These are phyloP conservation scores for Cheilosia variabilis DNA, from an alignment of 2,888 invertebrate species.

Conservation along the genomic window DNA sequence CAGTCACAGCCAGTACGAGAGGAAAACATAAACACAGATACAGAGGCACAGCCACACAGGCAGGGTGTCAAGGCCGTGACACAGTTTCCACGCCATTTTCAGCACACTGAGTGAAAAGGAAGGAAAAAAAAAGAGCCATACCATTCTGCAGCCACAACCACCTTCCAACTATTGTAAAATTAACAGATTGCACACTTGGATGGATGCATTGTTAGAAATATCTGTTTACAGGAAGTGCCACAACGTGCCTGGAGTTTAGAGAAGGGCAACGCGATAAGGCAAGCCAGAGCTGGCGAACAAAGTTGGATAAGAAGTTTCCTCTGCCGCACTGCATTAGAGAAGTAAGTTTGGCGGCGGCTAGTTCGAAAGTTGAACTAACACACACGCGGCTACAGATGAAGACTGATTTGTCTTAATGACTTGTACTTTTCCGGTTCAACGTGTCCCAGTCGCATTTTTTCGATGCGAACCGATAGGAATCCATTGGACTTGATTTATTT, in stretches of 20 bases:
- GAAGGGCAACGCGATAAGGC: not conserved
- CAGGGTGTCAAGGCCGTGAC: slow-evolving; percentile 71
- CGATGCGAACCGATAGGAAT: too few species aligned
- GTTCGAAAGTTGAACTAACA: not conserved
- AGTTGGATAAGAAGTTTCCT: slow-evolving; percentile 2
- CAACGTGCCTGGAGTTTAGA: slow-evolving; percentile 5
- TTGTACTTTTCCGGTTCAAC: not conserved
- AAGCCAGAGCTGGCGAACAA: not conserved
- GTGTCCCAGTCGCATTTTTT: not conserved
- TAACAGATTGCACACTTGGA: slow-evolving; percentile 43
- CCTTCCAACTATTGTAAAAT: slow-evolving; percentile 27
- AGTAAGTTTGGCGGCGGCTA: slow-evolving; percentile 33
- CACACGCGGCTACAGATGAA: not conserved
- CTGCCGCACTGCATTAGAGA: not conserved
- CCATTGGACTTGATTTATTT: not conserved
- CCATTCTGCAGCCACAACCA: not conserved
- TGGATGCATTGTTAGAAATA: slow-evolving; percentile 21
- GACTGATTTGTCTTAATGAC: not conserved
- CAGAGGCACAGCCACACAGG: slow-evolving; percentile 32
- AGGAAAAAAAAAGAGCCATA: slow-evolving; percentile 16
- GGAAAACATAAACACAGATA: slow-evolving; percentile 20
- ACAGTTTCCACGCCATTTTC: slow-evolving; percentile 28
- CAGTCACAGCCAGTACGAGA: too few species aligned
- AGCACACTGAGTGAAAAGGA: not conserved
- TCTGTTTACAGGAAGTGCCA: slow-evolving; percentile 21